These are phyloP conservation scores for Haliaeetus leucogaster DNA, from an alignment of 2,113 vertebrate species.

Conservation along the genomic window DNA sequence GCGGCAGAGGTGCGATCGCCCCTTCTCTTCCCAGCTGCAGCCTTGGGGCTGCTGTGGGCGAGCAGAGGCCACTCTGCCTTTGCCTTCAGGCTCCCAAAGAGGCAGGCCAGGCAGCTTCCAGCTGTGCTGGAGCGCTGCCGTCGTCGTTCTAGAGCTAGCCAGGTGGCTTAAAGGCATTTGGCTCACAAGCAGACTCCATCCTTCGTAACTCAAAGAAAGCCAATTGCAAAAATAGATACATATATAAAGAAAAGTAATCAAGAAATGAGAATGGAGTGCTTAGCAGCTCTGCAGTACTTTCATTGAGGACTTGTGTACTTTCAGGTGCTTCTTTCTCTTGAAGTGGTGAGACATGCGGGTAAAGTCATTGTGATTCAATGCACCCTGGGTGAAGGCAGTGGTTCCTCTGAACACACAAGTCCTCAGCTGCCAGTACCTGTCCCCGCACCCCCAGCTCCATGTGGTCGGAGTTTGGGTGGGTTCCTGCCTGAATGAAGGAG, in stretches of 20 bases:
- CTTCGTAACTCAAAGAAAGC: not conserved
- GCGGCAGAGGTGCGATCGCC: accelerated
- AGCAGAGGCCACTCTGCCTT: not conserved
- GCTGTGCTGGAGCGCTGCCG: not conserved
- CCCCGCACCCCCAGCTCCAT: not conserved
- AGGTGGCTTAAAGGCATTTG: not conserved
- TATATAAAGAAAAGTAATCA: not conserved
- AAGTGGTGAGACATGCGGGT: not conserved
- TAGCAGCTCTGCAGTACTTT: not conserved
- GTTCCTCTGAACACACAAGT: not conserved
- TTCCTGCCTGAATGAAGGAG: not conserved
- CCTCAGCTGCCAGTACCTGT: not conserved
- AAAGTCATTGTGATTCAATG: not conserved
- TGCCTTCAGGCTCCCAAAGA: not conserved
- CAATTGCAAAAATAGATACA: not conserved
- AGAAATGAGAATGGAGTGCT: not conserved
- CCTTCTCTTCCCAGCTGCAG: not conserved
- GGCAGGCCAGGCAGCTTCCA: not conserved
- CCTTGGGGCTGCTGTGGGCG: not conserved
- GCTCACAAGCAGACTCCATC: not conserved
- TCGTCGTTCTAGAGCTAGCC: not conserved
- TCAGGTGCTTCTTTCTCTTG: not conserved
- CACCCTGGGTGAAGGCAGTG: not conserved
- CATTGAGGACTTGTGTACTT: not conserved
- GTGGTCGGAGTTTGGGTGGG: not conserved